Conservation (phyloP, 2,113 vertebrate genomes). For the Ellobius talpinus region DNA sequence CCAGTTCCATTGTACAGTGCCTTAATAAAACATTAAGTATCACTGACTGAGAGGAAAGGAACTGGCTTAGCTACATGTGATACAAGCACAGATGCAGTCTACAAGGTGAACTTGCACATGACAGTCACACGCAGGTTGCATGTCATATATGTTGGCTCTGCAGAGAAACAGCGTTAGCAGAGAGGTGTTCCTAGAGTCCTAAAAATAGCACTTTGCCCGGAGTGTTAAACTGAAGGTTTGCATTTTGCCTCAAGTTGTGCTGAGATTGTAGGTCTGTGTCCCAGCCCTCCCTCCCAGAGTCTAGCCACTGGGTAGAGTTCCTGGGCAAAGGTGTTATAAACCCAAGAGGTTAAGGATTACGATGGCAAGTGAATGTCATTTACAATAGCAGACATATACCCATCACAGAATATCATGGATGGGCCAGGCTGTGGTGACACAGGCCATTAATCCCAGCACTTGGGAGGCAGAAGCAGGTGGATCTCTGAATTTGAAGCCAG, state of each 20-base stretch:
- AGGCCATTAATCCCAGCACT: neutral
- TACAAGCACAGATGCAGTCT: neutral
- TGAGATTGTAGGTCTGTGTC: neutral
- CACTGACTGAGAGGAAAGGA: neutral
- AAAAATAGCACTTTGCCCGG: neutral
- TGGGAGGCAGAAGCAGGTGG: neutral
- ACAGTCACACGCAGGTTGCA: neutral
- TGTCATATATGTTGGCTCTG: neutral
- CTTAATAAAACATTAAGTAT: constrained; percentile 1
- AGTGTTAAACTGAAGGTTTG: neutral
- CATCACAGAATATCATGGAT: neutral
- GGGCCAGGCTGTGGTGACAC: no score
- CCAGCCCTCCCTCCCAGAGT: neutral
- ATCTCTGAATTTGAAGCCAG: neutral
- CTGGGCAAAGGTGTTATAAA: neutral
- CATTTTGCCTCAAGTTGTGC: neutral
- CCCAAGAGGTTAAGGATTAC: neutral
- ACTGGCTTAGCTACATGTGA: neutral
- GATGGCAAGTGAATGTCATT: neutral
- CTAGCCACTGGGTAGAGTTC: neutral
- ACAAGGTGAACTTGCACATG: neutral
- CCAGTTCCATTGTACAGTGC: neutral
- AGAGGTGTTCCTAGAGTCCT: neutral
- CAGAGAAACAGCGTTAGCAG: neutral
- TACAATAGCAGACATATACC: neutral